Evolutionary conservation across 2,888 invertebrate genomes (phyloP).

Genomic region (Blastobasis lacticolella): DNA sequence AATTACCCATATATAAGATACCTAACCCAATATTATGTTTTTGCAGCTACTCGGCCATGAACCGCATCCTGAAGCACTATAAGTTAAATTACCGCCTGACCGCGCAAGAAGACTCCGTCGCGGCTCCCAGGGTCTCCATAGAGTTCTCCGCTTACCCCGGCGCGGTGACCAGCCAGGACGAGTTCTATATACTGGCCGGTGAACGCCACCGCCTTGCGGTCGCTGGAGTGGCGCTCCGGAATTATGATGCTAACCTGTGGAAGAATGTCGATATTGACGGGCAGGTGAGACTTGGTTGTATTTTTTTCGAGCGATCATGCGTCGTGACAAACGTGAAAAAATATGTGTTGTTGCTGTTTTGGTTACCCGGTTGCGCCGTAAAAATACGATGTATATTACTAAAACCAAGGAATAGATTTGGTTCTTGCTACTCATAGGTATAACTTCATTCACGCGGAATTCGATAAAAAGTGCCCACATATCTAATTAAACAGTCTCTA

Average conservation of each 20-base stretch:
- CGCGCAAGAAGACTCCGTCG: constrained; percentile 45
- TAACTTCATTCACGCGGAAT: too few species aligned
- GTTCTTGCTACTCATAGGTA: too few species aligned
- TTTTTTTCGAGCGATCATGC: too few species aligned
- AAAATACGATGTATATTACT: too few species aligned
- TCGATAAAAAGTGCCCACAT: too few species aligned
- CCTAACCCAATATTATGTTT: too few species aligned
- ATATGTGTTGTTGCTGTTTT: too few species aligned
- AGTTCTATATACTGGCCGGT: constrained; percentile 82
- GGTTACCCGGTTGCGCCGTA: too few species aligned
- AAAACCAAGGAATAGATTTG: too few species aligned
- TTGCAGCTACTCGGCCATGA: constrained; percentile 84
- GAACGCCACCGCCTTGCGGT: constrained; percentile 76
- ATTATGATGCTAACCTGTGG: constrained; percentile 82
- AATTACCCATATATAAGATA: too few species aligned
- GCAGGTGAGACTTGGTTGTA: constrained; percentile 49
- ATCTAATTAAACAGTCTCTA: too few species aligned
- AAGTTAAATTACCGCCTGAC: constrained; percentile 82
- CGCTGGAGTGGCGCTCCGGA: constrained; percentile 85
- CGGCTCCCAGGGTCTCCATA: constrained; percentile 79
- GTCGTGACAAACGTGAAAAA: too few species aligned
- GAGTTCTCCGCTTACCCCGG: constrained; percentile 91
- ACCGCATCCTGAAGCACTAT: constrained; percentile 88
- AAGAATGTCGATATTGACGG: constrained; percentile 77
- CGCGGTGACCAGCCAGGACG: constrained; percentile 86